Conservation (phyloP, 2,113 vertebrate genomes). For the Sceloporus tristichus region DNA sequence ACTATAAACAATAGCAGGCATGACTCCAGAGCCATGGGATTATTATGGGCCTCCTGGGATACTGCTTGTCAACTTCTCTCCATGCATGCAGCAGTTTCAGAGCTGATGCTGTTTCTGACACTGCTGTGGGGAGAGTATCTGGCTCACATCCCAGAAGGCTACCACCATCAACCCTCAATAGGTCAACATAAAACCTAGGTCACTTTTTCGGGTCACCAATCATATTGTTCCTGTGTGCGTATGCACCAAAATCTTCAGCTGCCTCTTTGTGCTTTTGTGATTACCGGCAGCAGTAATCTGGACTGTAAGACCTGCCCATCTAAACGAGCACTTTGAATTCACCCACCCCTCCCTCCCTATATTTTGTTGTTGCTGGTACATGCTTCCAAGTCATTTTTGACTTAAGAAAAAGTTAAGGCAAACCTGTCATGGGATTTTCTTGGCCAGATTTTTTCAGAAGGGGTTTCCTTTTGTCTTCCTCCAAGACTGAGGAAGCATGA, state of each 20-base stretch:
- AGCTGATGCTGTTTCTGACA: slow-evolving; percentile 6
- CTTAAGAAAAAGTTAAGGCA: no score
- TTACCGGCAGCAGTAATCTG: accelerated
- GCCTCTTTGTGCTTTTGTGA: accelerated
- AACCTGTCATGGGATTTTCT: no score
- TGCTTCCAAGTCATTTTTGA: not conserved
- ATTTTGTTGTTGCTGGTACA: no score
- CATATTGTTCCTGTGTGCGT: not conserved
- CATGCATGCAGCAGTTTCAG: not conserved
- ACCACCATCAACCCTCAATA: slow-evolving; percentile 30
- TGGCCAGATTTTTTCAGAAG: no score
- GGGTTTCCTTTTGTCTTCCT: no score
- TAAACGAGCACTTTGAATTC: slow-evolving; percentile 13
- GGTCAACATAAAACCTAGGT: not conserved
- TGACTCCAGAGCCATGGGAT: not conserved
- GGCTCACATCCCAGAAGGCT: slow-evolving; percentile 22
- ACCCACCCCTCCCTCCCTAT: not conserved
- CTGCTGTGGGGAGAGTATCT: accelerated
- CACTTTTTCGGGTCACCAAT: not conserved
- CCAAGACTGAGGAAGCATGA: no score
- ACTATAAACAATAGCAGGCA: not conserved
- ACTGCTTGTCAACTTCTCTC: not conserved
- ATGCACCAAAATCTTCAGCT: not conserved
- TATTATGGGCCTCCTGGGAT: not conserved
- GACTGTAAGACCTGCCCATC: slow-evolving; percentile 26